phyloP scores from a whole-genome alignment of 2,113 vertebrate genomes.

The Harpagus bidentatus region DNA sequence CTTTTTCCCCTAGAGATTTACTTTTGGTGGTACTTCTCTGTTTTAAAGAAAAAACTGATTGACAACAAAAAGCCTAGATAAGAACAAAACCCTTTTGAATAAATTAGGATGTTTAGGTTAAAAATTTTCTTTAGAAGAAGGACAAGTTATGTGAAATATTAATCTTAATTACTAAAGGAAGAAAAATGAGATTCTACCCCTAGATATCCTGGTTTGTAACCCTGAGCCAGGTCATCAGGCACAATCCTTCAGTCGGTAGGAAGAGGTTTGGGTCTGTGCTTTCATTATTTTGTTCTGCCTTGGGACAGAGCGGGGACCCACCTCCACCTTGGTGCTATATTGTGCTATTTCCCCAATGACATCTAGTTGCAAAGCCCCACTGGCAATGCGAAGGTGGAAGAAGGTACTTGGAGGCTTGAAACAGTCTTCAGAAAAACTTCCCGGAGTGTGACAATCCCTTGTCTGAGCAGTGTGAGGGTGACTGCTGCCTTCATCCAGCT shows the following conservation, averaged over 20 bases:
- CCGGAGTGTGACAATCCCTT: background rate
- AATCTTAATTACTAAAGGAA: background rate
- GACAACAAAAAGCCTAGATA: background rate
- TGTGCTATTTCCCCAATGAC: background rate
- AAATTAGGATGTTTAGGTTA: background rate
- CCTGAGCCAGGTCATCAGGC: background rate
- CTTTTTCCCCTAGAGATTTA: background rate
- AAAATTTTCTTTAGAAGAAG: background rate
- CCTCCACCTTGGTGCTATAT: background rate
- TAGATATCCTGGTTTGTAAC: background rate
- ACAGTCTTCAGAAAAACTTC: background rate
- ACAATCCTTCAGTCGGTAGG: background rate
- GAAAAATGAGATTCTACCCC: background rate
- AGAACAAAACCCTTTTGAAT: background rate
- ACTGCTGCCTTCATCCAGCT: background rate
- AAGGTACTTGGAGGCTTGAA: background rate
- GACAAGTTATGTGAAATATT: background rate
- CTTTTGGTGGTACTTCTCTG: background rate
- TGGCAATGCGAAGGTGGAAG: fast-evolving
- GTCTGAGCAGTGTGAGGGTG: background rate
- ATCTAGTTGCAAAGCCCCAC: background rate
- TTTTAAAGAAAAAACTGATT: background rate
- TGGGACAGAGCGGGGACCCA: background rate
- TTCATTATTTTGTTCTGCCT: background rate
- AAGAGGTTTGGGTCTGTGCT: background rate